Conservation (phyloP, 2,113 vertebrate genomes). For the Xenotilapia longispinis region DNA sequence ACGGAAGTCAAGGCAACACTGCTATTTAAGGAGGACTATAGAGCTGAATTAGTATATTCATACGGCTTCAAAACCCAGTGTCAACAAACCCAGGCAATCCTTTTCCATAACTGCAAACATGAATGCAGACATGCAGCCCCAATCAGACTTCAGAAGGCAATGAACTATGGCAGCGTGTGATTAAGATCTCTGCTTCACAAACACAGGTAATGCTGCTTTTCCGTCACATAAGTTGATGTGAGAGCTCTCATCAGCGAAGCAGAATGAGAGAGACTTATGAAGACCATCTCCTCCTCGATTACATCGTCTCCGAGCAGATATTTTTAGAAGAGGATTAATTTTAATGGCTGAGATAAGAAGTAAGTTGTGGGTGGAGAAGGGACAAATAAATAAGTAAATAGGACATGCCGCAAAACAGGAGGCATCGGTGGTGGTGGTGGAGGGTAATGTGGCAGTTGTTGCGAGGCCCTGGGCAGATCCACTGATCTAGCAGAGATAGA, state of each 20-base stretch:
- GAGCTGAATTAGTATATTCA: neutral
- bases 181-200: slow-evolving; percentile 3
- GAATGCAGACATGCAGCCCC: neutral
- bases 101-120: neutral
- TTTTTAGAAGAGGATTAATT: slow-evolving; percentile 68
- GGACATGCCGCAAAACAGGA: slow-evolving; percentile 58
- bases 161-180: neutral
- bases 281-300: slow-evolving; percentile 17
- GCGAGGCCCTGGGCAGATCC: slow-evolving; percentile 45
- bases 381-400: slow-evolving; percentile 66
- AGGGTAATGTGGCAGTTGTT: neutral
- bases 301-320: slow-evolving; percentile 41
- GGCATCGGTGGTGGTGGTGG: neutral
- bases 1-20: neutral
- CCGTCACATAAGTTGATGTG: neutral
- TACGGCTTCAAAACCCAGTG: neutral
- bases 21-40: neutral
- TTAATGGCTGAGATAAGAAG: slow-evolving; percentile 62
- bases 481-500: slow-evolving; percentile 53
- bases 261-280: neutral
- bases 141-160: neutral
- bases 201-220: slow-evolving; percentile 6
- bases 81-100: neutral
- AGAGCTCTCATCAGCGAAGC: neutral
- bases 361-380: slow-evolving; percentile 35